These are phyloP conservation scores for Gymnothorax reevesii DNA, from an alignment of 2,797 vertebrate genomes.

Conservation along the genomic window DNA sequence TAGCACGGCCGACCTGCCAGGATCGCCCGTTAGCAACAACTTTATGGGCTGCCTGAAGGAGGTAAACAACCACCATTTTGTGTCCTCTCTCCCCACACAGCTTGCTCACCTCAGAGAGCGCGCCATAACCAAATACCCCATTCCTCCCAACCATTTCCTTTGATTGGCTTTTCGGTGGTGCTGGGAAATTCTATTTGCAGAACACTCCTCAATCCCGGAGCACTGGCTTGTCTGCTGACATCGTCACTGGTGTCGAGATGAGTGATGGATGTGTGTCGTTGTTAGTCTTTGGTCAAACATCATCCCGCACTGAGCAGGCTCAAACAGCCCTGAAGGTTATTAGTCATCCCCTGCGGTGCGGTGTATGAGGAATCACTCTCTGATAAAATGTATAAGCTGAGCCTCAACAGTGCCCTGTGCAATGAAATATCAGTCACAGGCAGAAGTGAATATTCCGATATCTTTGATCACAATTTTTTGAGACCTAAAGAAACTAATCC, in stretches of 20 bases:
- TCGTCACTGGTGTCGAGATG: not conserved
- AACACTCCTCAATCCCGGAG: not conserved
- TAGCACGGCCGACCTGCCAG: conserved; percentile 97
- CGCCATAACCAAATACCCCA: not conserved
- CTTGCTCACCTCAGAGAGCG: not conserved
- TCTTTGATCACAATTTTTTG: not conserved
- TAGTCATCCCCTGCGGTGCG: not conserved
- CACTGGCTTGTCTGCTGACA: not conserved
- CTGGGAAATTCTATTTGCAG: conserved; percentile 16
- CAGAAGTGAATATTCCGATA: not conserved
- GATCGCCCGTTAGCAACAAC: conserved; percentile 99
- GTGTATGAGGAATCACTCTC: not conserved
- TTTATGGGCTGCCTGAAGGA: conserved; percentile 99
- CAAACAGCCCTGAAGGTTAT: not conserved
- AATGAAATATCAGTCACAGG: not conserved
- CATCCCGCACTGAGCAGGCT: not conserved
- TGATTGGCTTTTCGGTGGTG: not conserved
- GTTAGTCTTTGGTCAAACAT: not conserved
- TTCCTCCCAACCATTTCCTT: not conserved
- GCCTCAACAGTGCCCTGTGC: not conserved
- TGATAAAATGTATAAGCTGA: not conserved
- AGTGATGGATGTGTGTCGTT: not conserved
- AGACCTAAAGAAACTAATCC: not conserved
- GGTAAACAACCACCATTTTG: conserved; percentile 69
- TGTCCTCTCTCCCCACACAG: not conserved